A percentile compares a stretch with the other conserved stretches of the same genome.
Evolutionary conservation across 2,113 vertebrate genomes (phyloP).

Genomic region (Eira barbara): DNA sequence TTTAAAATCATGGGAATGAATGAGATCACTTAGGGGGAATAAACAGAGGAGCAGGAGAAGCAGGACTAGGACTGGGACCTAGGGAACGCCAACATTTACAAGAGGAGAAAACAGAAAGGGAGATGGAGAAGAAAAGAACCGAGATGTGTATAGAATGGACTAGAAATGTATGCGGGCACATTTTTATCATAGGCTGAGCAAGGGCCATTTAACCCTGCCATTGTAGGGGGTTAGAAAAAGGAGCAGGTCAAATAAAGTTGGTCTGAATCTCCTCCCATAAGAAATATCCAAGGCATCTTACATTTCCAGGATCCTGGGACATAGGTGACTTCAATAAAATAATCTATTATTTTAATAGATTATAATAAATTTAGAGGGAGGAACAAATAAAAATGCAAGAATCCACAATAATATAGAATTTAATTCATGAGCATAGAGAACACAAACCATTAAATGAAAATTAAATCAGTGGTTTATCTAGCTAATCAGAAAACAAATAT

Average conservation of each 20-base stretch:
- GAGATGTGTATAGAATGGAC: neutral
- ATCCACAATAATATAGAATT: neutral
- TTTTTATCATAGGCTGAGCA: neutral
- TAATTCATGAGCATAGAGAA: neutral
- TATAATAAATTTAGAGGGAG: neutral
- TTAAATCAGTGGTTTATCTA: neutral
- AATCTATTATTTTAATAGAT: neutral
- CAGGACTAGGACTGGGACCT: too few species aligned
- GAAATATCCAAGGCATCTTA: neutral
- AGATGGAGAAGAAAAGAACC: neutral
- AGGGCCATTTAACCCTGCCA: neutral
- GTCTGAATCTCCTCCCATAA: neutral
- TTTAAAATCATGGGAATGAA: neutral
- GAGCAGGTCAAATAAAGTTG: neutral
- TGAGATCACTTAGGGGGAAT: neutral
- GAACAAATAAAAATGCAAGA: neutral
- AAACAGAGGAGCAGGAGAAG: neutral
- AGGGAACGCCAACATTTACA: neutral
- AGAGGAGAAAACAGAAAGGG: neutral
- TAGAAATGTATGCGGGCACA: neutral
- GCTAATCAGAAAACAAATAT: conserved; percentile 13
- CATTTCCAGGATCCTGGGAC: neutral
- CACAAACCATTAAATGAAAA: neutral
- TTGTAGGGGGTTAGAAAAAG: neutral
- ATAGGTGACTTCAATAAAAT: neutral